Conservation (phyloP, 2,888 invertebrate genomes). For the Lycia hirtaria region DNA sequence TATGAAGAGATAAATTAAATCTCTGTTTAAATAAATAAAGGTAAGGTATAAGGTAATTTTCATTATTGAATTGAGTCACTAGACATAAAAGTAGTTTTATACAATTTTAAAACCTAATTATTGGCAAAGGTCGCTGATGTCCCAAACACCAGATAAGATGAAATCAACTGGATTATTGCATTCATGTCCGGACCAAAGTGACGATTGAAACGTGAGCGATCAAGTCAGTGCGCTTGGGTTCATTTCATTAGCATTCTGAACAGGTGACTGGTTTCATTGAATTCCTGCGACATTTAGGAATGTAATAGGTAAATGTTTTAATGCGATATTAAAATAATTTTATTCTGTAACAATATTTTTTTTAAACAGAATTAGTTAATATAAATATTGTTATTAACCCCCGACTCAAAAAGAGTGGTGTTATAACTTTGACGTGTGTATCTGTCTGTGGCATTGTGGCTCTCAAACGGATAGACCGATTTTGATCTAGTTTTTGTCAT, state of each 20-base stretch:
- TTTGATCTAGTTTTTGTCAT: too few species aligned
- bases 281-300: neutral
- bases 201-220: neutral
- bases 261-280: neutral
- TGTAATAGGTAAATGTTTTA: neutral
- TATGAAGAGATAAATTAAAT: too few species aligned
- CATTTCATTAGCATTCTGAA: neutral
- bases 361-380: too few species aligned
- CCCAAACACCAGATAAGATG: neutral
- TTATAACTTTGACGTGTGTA: too few species aligned
- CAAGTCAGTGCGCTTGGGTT: neutral
- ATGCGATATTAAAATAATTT: too few species aligned
- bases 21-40: too few species aligned
- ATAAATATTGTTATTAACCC: too few species aligned
- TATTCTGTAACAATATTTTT: too few species aligned
- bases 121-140: neutral
- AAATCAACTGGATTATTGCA: neutral
- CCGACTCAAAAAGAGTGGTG: too few species aligned
- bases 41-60: too few species aligned
- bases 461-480: too few species aligned
- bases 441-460: too few species aligned
- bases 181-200: conserved; percentile 1
- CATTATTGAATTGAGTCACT: neutral
- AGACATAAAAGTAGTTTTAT: neutral
- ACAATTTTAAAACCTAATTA: neutral